These are phyloP conservation scores for Callosobruchus maculatus DNA, from an alignment of 2,888 invertebrate genomes.

Conservation along the genomic window DNA sequence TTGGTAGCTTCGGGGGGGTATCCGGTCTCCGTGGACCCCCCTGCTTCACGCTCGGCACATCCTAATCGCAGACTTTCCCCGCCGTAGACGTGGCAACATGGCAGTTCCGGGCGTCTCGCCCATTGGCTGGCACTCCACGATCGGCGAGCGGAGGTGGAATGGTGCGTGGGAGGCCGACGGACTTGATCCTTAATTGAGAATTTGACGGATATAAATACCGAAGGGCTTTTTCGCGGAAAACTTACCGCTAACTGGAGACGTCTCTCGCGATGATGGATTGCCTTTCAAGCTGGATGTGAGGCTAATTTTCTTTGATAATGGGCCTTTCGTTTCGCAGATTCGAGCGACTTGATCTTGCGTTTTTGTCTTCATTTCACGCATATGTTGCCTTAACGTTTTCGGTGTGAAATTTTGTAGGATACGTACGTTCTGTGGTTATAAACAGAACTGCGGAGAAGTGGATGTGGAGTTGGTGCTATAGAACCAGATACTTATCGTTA, in stretches of 20 bases:
- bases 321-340: not conserved
- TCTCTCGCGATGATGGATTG: not conserved
- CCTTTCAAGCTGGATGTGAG: not conserved
- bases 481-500: no score
- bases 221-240: slow-evolving; percentile 21
- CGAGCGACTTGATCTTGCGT: not conserved
- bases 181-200: slow-evolving; percentile 14
- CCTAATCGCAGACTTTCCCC: not conserved
- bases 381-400: not conserved
- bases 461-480: no score
- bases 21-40: no score
- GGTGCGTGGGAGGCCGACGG: slow-evolving; percentile 18
- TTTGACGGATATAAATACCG: slow-evolving; percentile 38
- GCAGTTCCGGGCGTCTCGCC: not conserved
- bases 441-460: no score
- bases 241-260: not conserved
- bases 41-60: no score
- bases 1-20: no score
- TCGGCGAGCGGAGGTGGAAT: slow-evolving; percentile 11
- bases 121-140: slow-evolving; percentile 9
- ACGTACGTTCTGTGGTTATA: no score
- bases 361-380: not conserved
- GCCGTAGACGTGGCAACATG: not conserved
- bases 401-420: not conserved
- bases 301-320: not conserved